phyloP scores from a whole-genome alignment of 2,888 invertebrate species.

The Thereva nobilitata region DNA sequence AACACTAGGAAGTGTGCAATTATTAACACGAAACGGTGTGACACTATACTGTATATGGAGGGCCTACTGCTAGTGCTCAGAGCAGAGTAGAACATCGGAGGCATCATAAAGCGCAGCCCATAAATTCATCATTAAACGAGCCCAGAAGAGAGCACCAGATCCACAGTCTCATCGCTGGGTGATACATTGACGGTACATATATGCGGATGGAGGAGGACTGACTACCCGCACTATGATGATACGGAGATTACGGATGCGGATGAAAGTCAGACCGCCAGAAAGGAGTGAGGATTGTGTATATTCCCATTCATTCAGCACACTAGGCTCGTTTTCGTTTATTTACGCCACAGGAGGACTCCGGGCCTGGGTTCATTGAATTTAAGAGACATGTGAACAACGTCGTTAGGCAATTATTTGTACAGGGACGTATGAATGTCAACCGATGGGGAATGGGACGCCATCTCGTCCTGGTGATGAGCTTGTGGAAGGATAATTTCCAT shows the following conservation, averaged over 20 bases:
- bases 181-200: not conserved
- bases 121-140: conserved; percentile 33
- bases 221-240: conserved; percentile 3
- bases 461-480: not conserved
- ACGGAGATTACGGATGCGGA: conserved; percentile 30
- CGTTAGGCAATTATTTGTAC: conserved; percentile 33
- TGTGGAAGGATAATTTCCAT: conserved; percentile 5
- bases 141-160: conserved; percentile 12
- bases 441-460: no score
- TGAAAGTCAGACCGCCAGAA: conserved; percentile 14
- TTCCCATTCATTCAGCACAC: not conserved
- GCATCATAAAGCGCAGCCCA: conserved; percentile 25
- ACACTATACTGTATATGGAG: conserved; percentile 22
- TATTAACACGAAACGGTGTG: conserved; percentile 28
- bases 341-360: conserved; percentile 17
- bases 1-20: conserved; percentile 32
- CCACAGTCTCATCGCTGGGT: conserved; percentile 2
- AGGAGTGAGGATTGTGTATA: conserved; percentile 11
- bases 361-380: conserved; percentile 27
- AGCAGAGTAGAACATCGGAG: not conserved
- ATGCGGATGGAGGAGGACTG: not conserved
- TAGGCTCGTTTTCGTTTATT: conserved; percentile 22
- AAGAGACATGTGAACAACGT: conserved; percentile 34
- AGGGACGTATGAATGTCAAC: conserved; percentile 32
- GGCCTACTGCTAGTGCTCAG: not conserved